These are phyloP conservation scores for Ianthella basta DNA, from an alignment of 37 sponge, comb jelly and placozoan species.

Conservation along the genomic window DNA sequence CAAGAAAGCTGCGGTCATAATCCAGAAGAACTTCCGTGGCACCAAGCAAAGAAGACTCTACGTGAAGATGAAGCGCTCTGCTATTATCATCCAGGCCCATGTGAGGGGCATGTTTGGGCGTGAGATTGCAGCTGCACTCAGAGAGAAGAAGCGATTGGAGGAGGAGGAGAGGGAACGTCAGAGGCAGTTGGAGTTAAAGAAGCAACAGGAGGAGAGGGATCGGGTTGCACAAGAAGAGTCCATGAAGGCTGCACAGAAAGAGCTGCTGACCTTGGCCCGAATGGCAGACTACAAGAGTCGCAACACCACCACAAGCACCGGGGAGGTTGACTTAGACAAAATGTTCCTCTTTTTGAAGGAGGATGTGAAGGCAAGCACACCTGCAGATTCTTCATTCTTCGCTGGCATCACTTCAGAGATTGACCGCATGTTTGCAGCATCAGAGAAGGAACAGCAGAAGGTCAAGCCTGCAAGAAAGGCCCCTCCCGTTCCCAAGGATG, in stretches of 20 bases:
- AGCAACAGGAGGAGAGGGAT: constrained; percentile 55
- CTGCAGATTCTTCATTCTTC: constrained; percentile 69
- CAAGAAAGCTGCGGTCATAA: constrained; percentile 48
- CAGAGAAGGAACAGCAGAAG: constrained; percentile 38
- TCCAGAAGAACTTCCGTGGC: constrained; percentile 83
- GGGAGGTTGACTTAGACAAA: constrained; percentile 79
- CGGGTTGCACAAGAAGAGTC: constrained; percentile 74
- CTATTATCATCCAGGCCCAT: constrained; percentile 82
- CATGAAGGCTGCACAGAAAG: constrained; percentile 77
- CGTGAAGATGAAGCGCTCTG: constrained; percentile 71
- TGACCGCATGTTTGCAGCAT: constrained; percentile 67
- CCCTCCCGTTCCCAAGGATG: constrained; percentile 43
- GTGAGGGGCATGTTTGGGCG: constrained; percentile 85
- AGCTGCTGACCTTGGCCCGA: constrained; percentile 84
- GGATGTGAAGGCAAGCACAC: constrained; percentile 44
- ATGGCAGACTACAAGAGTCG: constrained; percentile 83
- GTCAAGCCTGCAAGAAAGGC: constrained; percentile 49
- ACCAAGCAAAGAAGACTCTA: constrained; percentile 62
- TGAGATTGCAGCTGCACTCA: constrained; percentile 76
- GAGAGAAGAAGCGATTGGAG: constrained; percentile 69
- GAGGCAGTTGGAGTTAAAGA: constrained; percentile 68
- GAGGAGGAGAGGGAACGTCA: constrained; percentile 67
- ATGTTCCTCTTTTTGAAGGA: constrained; percentile 85
- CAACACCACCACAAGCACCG: constrained; percentile 50
- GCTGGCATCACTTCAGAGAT: constrained; percentile 58